Percentiles rank a stretch among this genome's conserved stretches.
These are phyloP conservation scores for Eristalis intricaria DNA, from an alignment of 2,888 invertebrate species.

Conservation along the genomic window DNA sequence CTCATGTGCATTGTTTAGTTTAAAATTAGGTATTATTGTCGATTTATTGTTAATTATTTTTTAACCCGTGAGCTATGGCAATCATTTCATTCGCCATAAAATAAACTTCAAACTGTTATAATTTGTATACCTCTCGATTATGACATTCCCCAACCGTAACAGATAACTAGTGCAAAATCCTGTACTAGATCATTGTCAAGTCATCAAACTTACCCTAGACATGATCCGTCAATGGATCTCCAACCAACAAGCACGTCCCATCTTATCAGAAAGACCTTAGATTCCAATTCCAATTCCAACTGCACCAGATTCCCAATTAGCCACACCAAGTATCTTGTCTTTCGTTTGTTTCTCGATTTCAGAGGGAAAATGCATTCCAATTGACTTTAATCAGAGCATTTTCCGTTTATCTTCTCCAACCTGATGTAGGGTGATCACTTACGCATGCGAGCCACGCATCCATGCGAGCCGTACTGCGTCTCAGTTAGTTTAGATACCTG, in stretches of 20 bases:
- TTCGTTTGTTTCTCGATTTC: neutral
- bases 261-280: neutral
- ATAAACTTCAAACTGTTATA: neutral
- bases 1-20: no score
- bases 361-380: constrained; percentile 32
- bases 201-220: neutral
- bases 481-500: constrained; percentile 15
- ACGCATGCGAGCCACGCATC: constrained; percentile 28
- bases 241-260: neutral
- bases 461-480: constrained; percentile 16
- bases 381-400: constrained; percentile 23
- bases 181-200: neutral
- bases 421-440: constrained; percentile 28
- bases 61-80: no score
- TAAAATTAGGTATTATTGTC: no score
- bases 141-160: neutral
- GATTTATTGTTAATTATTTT: no score
- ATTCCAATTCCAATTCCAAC: neutral
- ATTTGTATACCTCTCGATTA: neutral
- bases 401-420: constrained; percentile 10
- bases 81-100: neutral
- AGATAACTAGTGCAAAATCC: neutral
- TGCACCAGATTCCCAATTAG: constrained; percentile 6
- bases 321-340: neutral
- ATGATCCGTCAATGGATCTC: neutral